Evolutionary conservation across 1,140 invertebrate genomes (phyloP), one percentile per base, ranked within the genome.

Genomic region (Chionoecetes opilio): DNA sequence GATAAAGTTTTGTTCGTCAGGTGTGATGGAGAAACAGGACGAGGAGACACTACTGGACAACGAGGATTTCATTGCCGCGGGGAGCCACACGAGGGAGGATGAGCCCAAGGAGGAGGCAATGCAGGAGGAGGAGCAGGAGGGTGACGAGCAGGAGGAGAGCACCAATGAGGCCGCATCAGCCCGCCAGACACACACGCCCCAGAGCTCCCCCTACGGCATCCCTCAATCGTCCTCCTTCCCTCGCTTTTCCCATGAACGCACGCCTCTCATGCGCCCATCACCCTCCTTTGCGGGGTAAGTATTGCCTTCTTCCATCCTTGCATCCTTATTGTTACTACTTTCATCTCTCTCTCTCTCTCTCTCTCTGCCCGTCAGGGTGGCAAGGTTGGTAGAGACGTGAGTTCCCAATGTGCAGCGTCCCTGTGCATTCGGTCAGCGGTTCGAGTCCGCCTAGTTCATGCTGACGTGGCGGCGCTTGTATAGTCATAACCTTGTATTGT

Each of bases 211-310:
- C 8, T 17, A 1, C 8, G 11, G 46, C 46, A 53, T 9, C 11
- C 46, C 6, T n/a, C 86, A 21, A 11, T n/a, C 87, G 0, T 29
- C 8, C 11, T 91, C 89, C 26, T 91, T 75, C 8, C 46, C 89
- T 32, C 89, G 46, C 6, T 32, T 91, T 14, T 6, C 46, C 26
- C 31, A 63, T 31, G 89, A 91, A 35, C 89, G 89, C 38, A 75
- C 89, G n/a, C 89, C 89, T 3, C 89, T 91, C 31, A 2, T 91
- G 3, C 53, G 89, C 29, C 46, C 89, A 29, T 91, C 89, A 0
- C 63, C 89, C 35, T 91, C 89, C 89, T 75, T 75, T 34, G 34
- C 35, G 3, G 89, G 89, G 89, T 91, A 34, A 91, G 89, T 91
- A 0, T 3, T 26, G 21, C 9, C 6, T 26, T 26, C 63, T 53